phyloP scores from a whole-genome alignment of 2,888 invertebrate genomes.

The Lepidocyrtinus sp. region DNA sequence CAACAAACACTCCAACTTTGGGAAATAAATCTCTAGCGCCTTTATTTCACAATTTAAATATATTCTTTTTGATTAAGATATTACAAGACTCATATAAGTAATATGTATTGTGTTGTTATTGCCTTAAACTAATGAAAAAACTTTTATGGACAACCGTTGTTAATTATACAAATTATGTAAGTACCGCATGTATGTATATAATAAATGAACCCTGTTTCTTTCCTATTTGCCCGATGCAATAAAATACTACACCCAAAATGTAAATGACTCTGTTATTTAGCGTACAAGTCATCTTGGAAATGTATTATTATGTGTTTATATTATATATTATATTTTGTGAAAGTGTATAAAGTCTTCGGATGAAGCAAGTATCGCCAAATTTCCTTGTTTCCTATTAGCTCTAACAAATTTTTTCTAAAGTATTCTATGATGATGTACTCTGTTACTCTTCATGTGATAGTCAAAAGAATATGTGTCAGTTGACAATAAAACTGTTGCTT shows the following conservation, averaged over 20 bases:
- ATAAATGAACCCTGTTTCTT: no score
- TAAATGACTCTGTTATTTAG: neutral
- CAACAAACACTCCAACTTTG: constrained; percentile 92
- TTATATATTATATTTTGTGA: no score
- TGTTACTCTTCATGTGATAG: constrained; percentile 55
- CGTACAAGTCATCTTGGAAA: neutral
- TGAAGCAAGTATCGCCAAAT: constrained; percentile 47
- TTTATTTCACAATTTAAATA: neutral
- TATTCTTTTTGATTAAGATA: neutral
- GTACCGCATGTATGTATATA: no score
- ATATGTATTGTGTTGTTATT: neutral
- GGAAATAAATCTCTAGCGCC: constrained; percentile 89
- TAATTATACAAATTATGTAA: constrained; percentile 12
- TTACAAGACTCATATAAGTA: neutral
- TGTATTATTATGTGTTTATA: neutral
- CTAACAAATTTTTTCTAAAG: constrained; percentile 26
- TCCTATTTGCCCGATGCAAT: no score
- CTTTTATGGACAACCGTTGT: neutral
- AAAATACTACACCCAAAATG: no score
- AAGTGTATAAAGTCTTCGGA: constrained; percentile 24
- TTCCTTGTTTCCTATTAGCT: constrained; percentile 58
- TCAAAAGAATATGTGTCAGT: constrained; percentile 29
- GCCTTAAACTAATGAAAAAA: neutral
- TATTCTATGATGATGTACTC: constrained; percentile 28
- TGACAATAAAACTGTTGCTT: constrained; percentile 49